Percentiles rank a stretch among this genome's conserved stretches.
Evolutionary conservation across 2,888 invertebrate species (phyloP).

Genomic region (Orgyia antiqua): DNA sequence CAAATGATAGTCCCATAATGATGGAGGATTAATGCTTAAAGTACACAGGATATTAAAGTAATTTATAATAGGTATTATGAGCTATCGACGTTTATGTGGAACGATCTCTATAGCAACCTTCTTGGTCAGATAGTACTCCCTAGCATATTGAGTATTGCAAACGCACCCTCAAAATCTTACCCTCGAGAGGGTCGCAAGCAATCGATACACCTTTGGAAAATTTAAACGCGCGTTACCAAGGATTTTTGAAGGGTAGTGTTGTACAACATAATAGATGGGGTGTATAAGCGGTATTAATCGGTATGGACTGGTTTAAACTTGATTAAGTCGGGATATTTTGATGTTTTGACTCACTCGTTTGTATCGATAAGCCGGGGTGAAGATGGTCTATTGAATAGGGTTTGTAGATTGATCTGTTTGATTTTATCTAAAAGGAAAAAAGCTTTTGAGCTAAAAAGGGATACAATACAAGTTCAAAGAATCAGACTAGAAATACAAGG

Average conservation of each 20-base stretch:
- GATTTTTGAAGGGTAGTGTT: constrained; percentile 43
- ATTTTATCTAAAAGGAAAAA: too few relatives aligned
- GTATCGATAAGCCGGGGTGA: constrained; percentile 23
- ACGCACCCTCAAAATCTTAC: constrained; percentile 33
- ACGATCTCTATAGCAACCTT: too few relatives aligned
- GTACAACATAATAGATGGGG: constrained; percentile 22
- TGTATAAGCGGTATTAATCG: constrained; percentile 23
- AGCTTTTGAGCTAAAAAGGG: background rate
- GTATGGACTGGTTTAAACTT: constrained; percentile 23
- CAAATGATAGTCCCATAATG: too few relatives aligned
- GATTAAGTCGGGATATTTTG: constrained; percentile 27
- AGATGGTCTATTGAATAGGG: constrained; percentile 15
- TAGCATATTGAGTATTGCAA: constrained; percentile 36
- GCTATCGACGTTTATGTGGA: too few relatives aligned
- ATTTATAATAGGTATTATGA: too few relatives aligned
- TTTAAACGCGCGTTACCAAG: constrained; percentile 55
- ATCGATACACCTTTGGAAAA: constrained; percentile 68
- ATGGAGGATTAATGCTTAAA: too few relatives aligned
- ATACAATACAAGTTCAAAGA: too few relatives aligned
- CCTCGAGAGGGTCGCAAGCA: constrained; percentile 47
- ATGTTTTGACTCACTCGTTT: constrained; percentile 22
- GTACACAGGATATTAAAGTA: too few relatives aligned
- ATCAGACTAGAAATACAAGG: constrained; percentile 3
- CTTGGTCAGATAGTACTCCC: constrained; percentile 12
- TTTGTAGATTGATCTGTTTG: background rate